Percentiles rank a stretch among this genome's conserved stretches.
Conservation (phyloP, 2,888 invertebrate genomes). For the Drosophila longiperda region DNA sequence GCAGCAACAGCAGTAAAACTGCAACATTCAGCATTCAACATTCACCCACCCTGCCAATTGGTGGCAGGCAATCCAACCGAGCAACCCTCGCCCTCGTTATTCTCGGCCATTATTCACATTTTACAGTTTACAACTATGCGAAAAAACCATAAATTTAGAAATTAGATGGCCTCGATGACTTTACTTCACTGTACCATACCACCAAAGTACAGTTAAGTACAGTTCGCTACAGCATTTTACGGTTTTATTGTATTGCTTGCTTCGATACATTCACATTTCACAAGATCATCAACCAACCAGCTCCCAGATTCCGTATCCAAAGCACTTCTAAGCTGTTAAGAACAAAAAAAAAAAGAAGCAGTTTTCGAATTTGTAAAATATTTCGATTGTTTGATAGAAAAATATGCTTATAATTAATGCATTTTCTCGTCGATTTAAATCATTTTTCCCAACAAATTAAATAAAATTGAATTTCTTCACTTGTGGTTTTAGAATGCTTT, state of each 20-base stretch:
- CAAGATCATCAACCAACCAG: slow-evolving; percentile 19
- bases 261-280: background rate
- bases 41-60: background rate
- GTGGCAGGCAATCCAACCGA: slow-evolving; percentile 14
- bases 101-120: slow-evolving; percentile 68
- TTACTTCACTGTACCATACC: background rate
- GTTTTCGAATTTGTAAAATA: background rate
- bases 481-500: background rate
- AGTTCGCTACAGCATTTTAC: background rate
- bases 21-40: slow-evolving; percentile 77
- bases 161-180: slow-evolving; percentile 56
- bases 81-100: slow-evolving; percentile 47
- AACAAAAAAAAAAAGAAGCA: background rate
- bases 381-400: background rate
- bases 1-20: slow-evolving; percentile 65
- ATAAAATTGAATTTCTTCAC: background rate
- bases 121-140: slow-evolving; percentile 83
- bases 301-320: background rate
- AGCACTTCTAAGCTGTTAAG: background rate
- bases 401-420: background rate
- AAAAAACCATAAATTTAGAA: slow-evolving; percentile 80
- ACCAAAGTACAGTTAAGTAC: background rate
- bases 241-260: background rate
- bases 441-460: background rate
- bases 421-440: background rate